These are phyloP conservation scores for Orthosia incerta DNA, from an alignment of 2,888 invertebrate species.

Conservation along the genomic window DNA sequence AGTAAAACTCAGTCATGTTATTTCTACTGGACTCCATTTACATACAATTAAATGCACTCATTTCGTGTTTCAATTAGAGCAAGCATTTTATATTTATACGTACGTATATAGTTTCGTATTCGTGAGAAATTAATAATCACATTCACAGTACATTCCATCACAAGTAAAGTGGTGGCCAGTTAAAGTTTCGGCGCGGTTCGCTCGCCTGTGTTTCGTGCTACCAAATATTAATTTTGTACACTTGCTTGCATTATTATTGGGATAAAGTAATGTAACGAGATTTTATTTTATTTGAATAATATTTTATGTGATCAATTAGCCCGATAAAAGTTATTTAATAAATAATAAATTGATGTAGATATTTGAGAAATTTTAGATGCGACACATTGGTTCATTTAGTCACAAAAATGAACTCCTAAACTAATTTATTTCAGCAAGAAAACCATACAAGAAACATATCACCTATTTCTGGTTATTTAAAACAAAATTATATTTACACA, in stretches of 20 bases:
- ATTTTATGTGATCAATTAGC: background rate
- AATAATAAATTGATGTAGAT: background rate
- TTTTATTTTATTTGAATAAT: background rate
- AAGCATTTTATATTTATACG: background rate
- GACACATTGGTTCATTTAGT: too few species aligned
- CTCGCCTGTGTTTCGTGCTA: slow-evolving; percentile 19
- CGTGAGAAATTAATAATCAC: slow-evolving; percentile 10
- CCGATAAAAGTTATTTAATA: background rate
- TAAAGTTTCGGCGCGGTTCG: slow-evolving; percentile 36
- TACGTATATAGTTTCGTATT: background rate
- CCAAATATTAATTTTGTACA: slow-evolving; percentile 39
- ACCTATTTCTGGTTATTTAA: background rate
- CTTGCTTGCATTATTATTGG: slow-evolving; percentile 25
- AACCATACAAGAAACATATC: slow-evolving; percentile 2
- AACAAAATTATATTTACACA: slow-evolving; percentile 35
- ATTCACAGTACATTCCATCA: background rate
- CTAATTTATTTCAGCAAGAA: background rate
- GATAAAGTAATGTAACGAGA: background rate
- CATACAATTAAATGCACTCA: background rate
- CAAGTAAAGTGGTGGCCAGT: slow-evolving; percentile 21
- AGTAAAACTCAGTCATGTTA: too few species aligned
- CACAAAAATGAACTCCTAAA: background rate
- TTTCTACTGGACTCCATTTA: background rate
- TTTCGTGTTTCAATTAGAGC: too few species aligned
- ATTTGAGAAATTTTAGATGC: too few species aligned